Percentiles rank a stretch among this genome's conserved stretches.
Evolutionary conservation across 2,888 invertebrate genomes (phyloP).

Genomic region (Heliothis peltigera): DNA sequence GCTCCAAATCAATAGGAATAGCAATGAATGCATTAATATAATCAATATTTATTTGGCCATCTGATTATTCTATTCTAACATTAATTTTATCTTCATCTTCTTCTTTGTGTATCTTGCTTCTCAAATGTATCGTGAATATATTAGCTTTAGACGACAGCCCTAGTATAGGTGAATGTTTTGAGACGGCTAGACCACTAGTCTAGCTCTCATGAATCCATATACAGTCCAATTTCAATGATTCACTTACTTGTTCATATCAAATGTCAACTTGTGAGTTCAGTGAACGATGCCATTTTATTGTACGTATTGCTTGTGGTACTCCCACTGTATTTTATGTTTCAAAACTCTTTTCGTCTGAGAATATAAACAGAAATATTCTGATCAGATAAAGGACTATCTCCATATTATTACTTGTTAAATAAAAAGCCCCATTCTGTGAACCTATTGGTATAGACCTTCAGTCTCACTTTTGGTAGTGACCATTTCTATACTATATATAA

Average conservation of each 20-base stretch:
- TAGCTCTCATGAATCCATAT: conserved; percentile 3
- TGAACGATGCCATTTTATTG: conserved; percentile 21
- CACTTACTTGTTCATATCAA: conserved; percentile 36
- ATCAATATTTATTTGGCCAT: too few relatives aligned
- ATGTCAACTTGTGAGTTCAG: conserved; percentile 35
- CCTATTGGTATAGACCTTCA: too few relatives aligned
- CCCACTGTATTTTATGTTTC: conserved; percentile 6
- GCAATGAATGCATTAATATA: too few relatives aligned
- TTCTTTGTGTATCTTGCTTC: not conserved
- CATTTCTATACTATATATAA: too few relatives aligned
- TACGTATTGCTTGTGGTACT: not conserved
- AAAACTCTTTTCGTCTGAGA: accelerated
- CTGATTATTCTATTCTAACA: not conserved
- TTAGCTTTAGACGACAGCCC: conserved; percentile 19
- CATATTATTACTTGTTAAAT: too few relatives aligned
- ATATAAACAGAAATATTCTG: too few relatives aligned
- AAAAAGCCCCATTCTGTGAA: too few relatives aligned
- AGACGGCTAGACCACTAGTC: conserved; percentile 31
- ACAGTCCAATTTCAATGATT: conserved; percentile 40
- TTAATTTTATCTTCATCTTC: not conserved
- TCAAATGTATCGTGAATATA: too few relatives aligned
- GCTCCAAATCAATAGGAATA: too few relatives aligned
- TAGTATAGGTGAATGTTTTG: conserved; percentile 36
- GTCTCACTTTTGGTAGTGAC: too few relatives aligned
- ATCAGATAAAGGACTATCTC: not conserved